Evolutionary conservation across 1,140 invertebrate genomes (phyloP).

Genomic region (Nylanderia fulva): DNA sequence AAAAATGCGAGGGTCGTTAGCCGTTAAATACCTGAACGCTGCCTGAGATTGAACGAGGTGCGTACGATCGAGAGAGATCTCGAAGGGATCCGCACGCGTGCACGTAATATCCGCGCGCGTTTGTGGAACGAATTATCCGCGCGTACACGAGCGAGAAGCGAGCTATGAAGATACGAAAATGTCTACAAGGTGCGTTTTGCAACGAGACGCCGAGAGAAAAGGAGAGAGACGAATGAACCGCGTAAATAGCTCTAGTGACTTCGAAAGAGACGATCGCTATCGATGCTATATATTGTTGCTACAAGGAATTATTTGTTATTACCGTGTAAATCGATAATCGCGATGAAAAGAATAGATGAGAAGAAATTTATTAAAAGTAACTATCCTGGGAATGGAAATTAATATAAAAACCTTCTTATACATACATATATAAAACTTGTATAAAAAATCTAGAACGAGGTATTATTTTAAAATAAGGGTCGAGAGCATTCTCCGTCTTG

Average conservation of each 20-base stretch:
- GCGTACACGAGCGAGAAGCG: slow-evolving; percentile 58
- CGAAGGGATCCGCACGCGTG: slow-evolving; percentile 34
- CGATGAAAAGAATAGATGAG: background rate
- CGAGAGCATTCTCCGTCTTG: background rate
- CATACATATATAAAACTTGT: too few species aligned
- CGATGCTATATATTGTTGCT: slow-evolving; percentile 69
- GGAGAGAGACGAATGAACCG: too few species aligned
- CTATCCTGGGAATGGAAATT: too few species aligned
- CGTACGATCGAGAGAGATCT: slow-evolving; percentile 57
- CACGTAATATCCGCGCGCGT: slow-evolving; percentile 54
- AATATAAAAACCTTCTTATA: too few species aligned
- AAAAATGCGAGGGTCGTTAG: slow-evolving; percentile 39
- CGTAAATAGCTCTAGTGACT: slow-evolving; percentile 47
- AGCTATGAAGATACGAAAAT: slow-evolving; percentile 51
- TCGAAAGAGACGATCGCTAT: slow-evolving; percentile 5
- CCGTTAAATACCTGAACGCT: slow-evolving; percentile 54
- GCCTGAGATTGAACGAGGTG: slow-evolving; percentile 55
- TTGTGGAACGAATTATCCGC: slow-evolving; percentile 70
- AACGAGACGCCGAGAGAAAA: slow-evolving; percentile 10
- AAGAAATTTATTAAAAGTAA: background rate
- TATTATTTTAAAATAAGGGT: background rate
- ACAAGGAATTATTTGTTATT: slow-evolving; percentile 72
- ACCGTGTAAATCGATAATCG: slow-evolving; percentile 72
- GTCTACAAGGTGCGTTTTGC: slow-evolving; percentile 50
- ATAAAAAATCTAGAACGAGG: background rate